Evolutionary conservation across 1,140 invertebrate genomes (phyloP).

Genomic region (Monomorium pharaonis): DNA sequence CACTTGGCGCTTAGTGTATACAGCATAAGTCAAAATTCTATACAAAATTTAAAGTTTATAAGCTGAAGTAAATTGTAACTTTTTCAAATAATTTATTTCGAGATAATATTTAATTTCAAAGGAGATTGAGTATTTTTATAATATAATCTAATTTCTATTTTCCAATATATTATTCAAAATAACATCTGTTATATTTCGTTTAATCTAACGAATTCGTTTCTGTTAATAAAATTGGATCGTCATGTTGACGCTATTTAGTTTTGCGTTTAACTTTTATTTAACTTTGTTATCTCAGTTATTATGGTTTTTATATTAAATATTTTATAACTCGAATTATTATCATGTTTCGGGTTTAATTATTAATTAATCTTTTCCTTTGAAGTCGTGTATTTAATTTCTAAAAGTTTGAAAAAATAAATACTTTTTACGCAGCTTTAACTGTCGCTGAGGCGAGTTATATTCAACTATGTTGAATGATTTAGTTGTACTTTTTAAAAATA

Average conservation of each 20-base stretch:
- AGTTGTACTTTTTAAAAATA: background rate
- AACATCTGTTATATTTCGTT: background rate
- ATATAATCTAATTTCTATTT: background rate
- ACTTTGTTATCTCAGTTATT: background rate
- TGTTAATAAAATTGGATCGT: background rate
- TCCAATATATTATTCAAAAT: background rate
- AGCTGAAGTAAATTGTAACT: background rate
- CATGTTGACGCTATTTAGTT: background rate
- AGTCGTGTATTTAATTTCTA: background rate
- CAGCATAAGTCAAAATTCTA: constrained; percentile 34
- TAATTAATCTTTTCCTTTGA: background rate
- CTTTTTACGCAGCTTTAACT: background rate
- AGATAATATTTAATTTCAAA: background rate
- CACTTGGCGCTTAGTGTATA: constrained; percentile 14
- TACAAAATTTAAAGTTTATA: background rate
- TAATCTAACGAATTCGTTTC: background rate
- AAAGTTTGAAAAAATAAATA: background rate
- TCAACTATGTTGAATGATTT: background rate
- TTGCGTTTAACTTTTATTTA: background rate
- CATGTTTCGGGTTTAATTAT: background rate
- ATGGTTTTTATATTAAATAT: background rate
- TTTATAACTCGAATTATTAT: background rate
- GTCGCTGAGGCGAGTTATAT: background rate
- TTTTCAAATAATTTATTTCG: background rate
- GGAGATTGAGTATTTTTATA: background rate